Evolutionary conservation across 2,888 invertebrate genomes (phyloP).

Genomic region (Cepaea hortensis): DNA sequence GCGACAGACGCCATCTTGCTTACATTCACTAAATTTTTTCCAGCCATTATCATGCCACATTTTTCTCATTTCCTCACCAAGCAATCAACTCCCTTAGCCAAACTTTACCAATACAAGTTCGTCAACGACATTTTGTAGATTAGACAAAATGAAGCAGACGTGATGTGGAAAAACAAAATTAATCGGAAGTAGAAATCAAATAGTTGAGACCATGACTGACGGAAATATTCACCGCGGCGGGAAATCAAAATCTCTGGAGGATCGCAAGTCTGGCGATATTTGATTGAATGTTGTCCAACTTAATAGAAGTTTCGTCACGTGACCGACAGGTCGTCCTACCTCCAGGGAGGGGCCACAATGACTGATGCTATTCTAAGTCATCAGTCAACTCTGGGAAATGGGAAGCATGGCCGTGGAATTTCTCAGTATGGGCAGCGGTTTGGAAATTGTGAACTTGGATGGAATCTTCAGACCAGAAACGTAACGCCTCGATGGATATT

Average conservation of each 20-base stretch:
- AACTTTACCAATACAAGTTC: neutral
- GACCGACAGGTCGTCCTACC: constrained; percentile 12
- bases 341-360: constrained; percentile 18
- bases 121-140: constrained; percentile 14
- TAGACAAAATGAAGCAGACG: constrained; percentile 24
- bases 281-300: constrained; percentile 46
- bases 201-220: constrained; percentile 30
- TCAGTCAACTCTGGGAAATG: too few relatives aligned
- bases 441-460: neutral
- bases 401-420: too few relatives aligned
- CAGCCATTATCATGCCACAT: too few relatives aligned
- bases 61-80: too few relatives aligned
- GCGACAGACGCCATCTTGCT: too few relatives aligned
- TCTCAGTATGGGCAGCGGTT: neutral
- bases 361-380: neutral
- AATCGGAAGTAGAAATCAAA: constrained; percentile 34
- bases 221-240: constrained; percentile 25
- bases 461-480: neutral
- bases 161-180: neutral
- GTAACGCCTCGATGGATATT: too few relatives aligned
- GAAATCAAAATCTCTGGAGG: constrained; percentile 35
- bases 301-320: constrained; percentile 40
- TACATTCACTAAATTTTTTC: too few relatives aligned
- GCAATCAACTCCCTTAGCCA: too few relatives aligned
- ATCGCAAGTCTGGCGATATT: constrained; percentile 36